These are phyloP conservation scores for Charanyca ferruginea DNA, from an alignment of 2,888 invertebrate genomes.

Conservation along the genomic window DNA sequence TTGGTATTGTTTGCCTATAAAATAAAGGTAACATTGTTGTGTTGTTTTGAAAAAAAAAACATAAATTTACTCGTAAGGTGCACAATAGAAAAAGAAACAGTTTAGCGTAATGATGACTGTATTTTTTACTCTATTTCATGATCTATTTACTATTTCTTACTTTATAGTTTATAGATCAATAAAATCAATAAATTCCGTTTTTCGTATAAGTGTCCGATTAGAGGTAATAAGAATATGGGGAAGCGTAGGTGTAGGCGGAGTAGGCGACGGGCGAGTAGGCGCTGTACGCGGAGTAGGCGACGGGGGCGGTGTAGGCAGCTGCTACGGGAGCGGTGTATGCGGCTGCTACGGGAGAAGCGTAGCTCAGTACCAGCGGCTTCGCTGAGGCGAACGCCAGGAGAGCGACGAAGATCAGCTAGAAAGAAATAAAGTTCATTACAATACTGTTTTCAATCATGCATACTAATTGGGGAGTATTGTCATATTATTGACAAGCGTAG, in stretches of 20 bases:
- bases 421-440: background rate
- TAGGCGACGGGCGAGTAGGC: conserved; percentile 75
- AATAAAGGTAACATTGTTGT: no score
- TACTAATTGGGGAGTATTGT: background rate
- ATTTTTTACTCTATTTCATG: conserved; percentile 49
- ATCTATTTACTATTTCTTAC: no score
- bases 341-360: conserved; percentile 73
- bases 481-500: no score
- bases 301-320: conserved; percentile 79
- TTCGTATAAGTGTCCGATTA: conserved; percentile 39
- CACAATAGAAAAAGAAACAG: conserved; percentile 32
- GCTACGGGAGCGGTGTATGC: conserved; percentile 77
- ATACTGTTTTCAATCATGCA: background rate
- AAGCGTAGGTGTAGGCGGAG: conserved; percentile 76
- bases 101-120: conserved; percentile 49
- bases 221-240: conserved; percentile 77
- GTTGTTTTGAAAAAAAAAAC: background rate
- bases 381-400: conserved; percentile 85
- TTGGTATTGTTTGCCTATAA: no score
- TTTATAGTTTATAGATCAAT: conserved; percentile 62
- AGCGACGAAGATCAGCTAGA: conserved; percentile 90
- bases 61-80: background rate
- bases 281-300: conserved; percentile 79
- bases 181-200: conserved; percentile 18
- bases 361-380: conserved; percentile 73